phyloP scores from a whole-genome alignment of 1,140 invertebrate species.

The Parapsyche elsis region DNA sequence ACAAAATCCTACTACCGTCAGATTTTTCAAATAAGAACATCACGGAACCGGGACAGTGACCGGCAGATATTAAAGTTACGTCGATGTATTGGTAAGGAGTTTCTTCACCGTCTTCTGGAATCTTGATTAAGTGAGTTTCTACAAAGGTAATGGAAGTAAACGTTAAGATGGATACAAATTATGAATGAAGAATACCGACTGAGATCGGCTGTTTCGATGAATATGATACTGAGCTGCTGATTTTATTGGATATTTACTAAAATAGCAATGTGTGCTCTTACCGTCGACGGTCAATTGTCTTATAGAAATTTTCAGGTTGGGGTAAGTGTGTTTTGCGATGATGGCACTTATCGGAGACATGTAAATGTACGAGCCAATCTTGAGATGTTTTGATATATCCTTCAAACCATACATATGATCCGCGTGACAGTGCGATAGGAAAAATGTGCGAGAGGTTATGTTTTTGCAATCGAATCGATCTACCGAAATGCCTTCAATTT shows the following conservation, averaged over 20 bases:
- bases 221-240: background rate
- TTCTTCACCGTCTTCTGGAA: constrained; percentile 53
- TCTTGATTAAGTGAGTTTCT: constrained; percentile 57
- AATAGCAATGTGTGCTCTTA: constrained; percentile 9
- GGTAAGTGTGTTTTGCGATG: constrained; percentile 60
- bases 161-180: background rate
- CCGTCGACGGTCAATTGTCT: constrained; percentile 43
- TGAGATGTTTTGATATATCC: constrained; percentile 18
- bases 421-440: constrained; percentile 74
- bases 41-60: constrained; percentile 78
- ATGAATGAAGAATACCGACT: background rate
- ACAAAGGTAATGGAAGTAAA: constrained; percentile 50
- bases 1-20: constrained; percentile 67
- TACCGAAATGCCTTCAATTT: constrained; percentile 72
- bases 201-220: too few species aligned
- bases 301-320: constrained; percentile 39
- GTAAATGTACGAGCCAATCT: constrained; percentile 61
- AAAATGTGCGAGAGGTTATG: constrained; percentile 69
- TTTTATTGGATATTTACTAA: background rate
- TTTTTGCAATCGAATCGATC: constrained; percentile 71
- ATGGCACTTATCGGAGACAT: constrained; percentile 62
- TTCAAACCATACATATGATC: constrained; percentile 75
- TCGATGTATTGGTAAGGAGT: constrained; percentile 58
- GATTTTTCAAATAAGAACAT: constrained; percentile 77
- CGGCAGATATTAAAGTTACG: constrained; percentile 73